Evolutionary conservation across 2,797 vertebrate species (phyloP).

Genomic region (Mionectes olivaceus): DNA sequence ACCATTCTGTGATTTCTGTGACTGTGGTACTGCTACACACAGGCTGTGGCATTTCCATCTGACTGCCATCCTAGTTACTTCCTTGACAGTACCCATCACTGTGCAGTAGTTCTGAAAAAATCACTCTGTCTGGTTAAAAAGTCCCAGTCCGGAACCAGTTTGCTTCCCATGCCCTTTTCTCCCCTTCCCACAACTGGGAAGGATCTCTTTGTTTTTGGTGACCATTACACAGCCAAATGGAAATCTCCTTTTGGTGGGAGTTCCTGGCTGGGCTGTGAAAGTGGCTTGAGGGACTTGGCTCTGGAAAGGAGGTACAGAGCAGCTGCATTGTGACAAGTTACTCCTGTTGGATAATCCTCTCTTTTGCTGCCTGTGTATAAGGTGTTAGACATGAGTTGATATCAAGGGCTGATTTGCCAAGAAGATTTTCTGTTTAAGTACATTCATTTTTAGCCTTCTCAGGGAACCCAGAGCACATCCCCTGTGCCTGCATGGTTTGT

Average conservation of each 20-base stretch:
- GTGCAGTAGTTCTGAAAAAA: neutral
- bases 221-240: neutral
- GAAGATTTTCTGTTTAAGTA: neutral
- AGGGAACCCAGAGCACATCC: neutral
- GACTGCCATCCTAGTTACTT: neutral
- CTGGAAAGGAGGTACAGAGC: neutral
- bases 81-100: neutral
- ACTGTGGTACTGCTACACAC: neutral
- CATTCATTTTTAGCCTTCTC: neutral
- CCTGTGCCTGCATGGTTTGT: rapidly evolving
- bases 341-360: neutral
- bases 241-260: neutral
- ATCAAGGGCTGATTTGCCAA: neutral
- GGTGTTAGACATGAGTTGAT: neutral
- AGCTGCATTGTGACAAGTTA: neutral
- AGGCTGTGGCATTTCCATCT: neutral
- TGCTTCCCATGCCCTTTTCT: neutral
- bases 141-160: neutral
- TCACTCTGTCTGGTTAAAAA: neutral
- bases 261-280: neutral
- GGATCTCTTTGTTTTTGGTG: neutral
- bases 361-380: neutral
- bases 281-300: neutral
- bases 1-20: neutral
- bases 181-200: neutral